These are phyloP conservation scores for Psylliodes chrysocephalus DNA, from an alignment of 2,888 invertebrate genomes.

Conservation along the genomic window DNA sequence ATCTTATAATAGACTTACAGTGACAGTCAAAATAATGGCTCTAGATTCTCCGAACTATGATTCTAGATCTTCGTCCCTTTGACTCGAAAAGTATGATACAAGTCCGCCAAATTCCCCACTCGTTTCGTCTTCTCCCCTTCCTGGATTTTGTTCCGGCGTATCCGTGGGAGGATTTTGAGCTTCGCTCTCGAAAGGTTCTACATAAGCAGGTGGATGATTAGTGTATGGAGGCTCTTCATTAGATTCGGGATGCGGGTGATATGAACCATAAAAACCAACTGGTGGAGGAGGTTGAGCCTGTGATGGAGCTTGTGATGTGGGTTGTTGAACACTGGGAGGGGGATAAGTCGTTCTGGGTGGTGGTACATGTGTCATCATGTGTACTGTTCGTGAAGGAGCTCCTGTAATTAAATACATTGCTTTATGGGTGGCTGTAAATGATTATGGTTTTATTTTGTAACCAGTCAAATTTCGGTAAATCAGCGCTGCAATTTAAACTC, in stretches of 20 bases:
- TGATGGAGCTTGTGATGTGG: constrained; percentile 13
- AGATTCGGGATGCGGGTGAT: constrained; percentile 14
- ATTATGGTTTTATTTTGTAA: too few relatives aligned
- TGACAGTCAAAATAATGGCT: constrained; percentile 17
- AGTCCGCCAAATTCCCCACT: constrained; percentile 87
- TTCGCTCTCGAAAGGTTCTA: constrained; percentile 6
- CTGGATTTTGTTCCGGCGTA: neutral
- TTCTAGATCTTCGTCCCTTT: constrained; percentile 87
- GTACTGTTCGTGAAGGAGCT: constrained; percentile 8
- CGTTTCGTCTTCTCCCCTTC: constrained; percentile 66
- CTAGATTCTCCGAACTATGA: constrained; percentile 65
- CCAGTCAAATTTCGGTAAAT: too few relatives aligned
- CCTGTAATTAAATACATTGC: constrained; percentile 5
- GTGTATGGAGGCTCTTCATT: constrained; percentile 24
- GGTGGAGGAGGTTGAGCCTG: constrained; percentile 46
- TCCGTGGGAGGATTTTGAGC: neutral
- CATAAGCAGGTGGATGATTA: constrained; percentile 62
- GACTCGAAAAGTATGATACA: constrained; percentile 92
- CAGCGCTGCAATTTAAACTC: too few relatives aligned
- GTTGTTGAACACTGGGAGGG: constrained; percentile 58
- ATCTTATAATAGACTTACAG: constrained; percentile 24
- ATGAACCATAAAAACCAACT: constrained; percentile 38
- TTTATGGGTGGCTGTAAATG: too few relatives aligned
- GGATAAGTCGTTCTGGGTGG: constrained; percentile 58
- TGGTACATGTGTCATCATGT: constrained; percentile 39